phyloP scores from a whole-genome alignment of 2,797 vertebrate species.

The Neostethus bicornis region DNA sequence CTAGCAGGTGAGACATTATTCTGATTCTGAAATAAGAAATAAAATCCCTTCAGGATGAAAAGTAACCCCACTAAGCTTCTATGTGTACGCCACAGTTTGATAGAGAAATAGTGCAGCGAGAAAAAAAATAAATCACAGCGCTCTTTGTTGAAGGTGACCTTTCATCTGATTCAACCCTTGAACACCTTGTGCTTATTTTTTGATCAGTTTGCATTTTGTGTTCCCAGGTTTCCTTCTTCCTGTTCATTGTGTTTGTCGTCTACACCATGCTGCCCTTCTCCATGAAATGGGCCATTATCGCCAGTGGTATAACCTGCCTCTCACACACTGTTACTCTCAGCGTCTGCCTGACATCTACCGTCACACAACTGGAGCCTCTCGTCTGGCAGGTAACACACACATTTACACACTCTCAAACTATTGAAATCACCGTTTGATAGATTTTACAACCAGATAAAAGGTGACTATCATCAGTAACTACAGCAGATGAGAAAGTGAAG shows the following conservation, averaged over 20 bases:
- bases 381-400: slow-evolving; percentile 90
- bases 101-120: no score
- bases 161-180: no score
- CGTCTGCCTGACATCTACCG: slow-evolving; percentile 83
- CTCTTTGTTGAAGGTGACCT: no score
- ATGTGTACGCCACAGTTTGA: no score
- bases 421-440: slow-evolving; percentile 3
- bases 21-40: no score
- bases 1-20: no score
- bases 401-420: neutral
- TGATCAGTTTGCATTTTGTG: neutral
- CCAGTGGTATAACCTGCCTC: slow-evolving; percentile 89
- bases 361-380: slow-evolving; percentile 83
- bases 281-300: slow-evolving; percentile 92
- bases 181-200: neutral
- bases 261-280: slow-evolving; percentile 99
- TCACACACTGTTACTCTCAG: slow-evolving; percentile 95
- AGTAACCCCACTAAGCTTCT: no score
- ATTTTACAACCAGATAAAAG: slow-evolving; percentile 2
- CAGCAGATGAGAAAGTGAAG: no score
- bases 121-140: no score
- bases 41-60: no score
- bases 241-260: slow-evolving; percentile 96
- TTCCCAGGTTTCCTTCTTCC: slow-evolving; percentile 93
- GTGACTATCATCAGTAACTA: no score